Conservation (phyloP, 2,113 vertebrate species). For the Jaculus jaculus region DNA sequence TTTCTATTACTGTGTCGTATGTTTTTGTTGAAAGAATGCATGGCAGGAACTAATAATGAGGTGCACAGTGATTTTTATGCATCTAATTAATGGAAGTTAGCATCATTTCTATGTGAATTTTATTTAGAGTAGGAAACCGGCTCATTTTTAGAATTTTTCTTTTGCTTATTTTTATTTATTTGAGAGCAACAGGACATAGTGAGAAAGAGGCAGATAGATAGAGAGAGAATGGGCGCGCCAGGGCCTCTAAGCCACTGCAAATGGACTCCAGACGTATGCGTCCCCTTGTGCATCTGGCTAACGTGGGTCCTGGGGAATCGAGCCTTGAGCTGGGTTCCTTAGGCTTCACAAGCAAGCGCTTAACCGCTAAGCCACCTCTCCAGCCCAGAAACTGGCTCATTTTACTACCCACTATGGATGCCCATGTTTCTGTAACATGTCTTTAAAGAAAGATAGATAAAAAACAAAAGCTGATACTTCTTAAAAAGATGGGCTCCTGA, state of each 20-base stretch:
- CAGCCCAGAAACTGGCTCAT: background rate
- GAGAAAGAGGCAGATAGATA: no score
- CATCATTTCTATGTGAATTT: background rate
- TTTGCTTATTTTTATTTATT: no score
- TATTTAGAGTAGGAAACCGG: background rate
- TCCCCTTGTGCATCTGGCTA: no score
- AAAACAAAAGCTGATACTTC: background rate
- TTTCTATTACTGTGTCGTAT: background rate
- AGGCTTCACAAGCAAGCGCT: no score
- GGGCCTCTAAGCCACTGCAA: no score
- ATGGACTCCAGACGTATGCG: no score
- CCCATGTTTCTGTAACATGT: background rate
- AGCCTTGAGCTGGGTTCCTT: no score
- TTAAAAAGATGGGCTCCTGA: conserved; percentile 2
- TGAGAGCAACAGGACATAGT: no score
- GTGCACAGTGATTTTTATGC: background rate
- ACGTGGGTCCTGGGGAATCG: no score
- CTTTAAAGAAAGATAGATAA: background rate
- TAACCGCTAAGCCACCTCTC: no score
- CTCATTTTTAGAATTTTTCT: no score
- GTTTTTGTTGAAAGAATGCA: conserved; percentile 35
- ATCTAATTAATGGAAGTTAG: background rate
- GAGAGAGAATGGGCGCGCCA: no score
- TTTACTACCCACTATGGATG: background rate
- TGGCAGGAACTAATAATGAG: background rate